A percentile compares a stretch with the other conserved stretches of the same genome.
These are phyloP conservation scores for Xylota segnis DNA, from an alignment of 2,888 invertebrate species.

Conservation along the genomic window DNA sequence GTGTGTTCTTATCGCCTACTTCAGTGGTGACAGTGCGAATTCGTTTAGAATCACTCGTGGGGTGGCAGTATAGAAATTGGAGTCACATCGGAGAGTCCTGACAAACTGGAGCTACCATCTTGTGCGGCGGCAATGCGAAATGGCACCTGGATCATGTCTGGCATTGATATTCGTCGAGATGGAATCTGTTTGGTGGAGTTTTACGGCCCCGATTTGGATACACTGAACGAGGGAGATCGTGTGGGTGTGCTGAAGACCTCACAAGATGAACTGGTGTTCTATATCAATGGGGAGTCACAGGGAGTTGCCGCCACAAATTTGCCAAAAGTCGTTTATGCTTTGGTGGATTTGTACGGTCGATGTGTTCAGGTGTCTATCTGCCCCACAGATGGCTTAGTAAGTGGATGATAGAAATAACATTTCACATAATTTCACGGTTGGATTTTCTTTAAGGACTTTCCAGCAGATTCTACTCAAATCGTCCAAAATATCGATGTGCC, in stretches of 20 bases:
- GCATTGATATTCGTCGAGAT: constrained; percentile 93
- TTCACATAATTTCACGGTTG: not conserved
- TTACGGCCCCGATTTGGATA: constrained; percentile 94
- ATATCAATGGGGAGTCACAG: constrained; percentile 94
- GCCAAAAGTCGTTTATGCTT: constrained; percentile 90
- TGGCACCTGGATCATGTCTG: constrained; percentile 97
- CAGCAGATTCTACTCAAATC: constrained; percentile 78
- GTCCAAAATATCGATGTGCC: constrained; percentile 83
- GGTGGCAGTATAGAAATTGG: constrained; percentile 92
- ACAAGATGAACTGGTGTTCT: constrained; percentile 93
- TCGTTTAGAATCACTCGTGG: constrained; percentile 90
- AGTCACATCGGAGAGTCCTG: constrained; percentile 89
- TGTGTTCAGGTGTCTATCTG: constrained; percentile 90
- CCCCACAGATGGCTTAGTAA: constrained; percentile 78
- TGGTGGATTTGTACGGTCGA: constrained; percentile 93
- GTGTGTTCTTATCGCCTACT: not conserved
- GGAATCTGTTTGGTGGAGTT: constrained; percentile 92
- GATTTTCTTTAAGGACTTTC: constrained; percentile 77
- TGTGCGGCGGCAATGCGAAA: constrained; percentile 92
- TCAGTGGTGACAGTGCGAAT: constrained; percentile 61
- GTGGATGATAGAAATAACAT: not conserved
- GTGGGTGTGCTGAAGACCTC: constrained; percentile 93
- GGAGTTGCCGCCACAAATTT: constrained; percentile 92
- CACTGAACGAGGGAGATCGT: constrained; percentile 92
- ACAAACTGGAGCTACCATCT: constrained; percentile 88